These are phyloP conservation scores for Auanema freiburgensis DNA, from an alignment of 2,888 invertebrate genomes.

Conservation along the genomic window DNA sequence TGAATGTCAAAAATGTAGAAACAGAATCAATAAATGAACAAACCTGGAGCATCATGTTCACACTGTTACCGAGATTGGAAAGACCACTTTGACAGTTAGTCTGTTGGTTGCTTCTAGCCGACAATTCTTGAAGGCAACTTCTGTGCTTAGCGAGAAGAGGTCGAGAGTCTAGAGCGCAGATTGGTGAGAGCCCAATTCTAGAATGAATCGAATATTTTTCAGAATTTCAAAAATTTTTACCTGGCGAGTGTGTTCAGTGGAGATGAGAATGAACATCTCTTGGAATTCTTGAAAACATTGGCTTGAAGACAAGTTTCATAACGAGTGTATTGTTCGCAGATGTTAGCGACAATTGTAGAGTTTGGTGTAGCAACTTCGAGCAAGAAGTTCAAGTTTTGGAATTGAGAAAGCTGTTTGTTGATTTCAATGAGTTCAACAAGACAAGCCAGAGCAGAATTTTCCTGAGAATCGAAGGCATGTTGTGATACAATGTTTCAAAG, in stretches of 20 bases:
- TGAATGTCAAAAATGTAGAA: conserved; percentile 5
- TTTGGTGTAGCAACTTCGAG: conserved; percentile 54
- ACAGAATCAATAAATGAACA: not conserved
- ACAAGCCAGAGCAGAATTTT: conserved; percentile 58
- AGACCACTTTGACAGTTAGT: conserved; percentile 55
- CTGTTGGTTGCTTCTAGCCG: conserved; percentile 29
- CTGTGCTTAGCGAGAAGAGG: conserved; percentile 48
- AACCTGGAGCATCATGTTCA: conserved; percentile 54
- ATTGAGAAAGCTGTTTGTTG: conserved; percentile 54
- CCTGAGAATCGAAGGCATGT: conserved; percentile 32
- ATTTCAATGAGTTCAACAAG: conserved; percentile 61
- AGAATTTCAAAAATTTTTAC: conserved; percentile 27
- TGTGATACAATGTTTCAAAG: not conserved
- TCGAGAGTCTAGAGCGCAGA: conserved; percentile 50
- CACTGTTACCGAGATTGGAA: conserved; percentile 45
- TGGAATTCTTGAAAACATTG: conserved; percentile 49
- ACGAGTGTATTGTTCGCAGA: conserved; percentile 49
- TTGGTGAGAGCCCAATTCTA: conserved; percentile 59
- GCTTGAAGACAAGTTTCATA: conserved; percentile 50
- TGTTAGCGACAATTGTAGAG: conserved; percentile 52
- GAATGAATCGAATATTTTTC: conserved; percentile 15
- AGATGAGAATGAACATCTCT: conserved; percentile 58
- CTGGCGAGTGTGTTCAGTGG: conserved; percentile 59
- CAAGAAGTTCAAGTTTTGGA: conserved; percentile 55
- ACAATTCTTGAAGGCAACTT: conserved; percentile 45